Evolutionary conservation across 2,113 vertebrate genomes (phyloP), one percentile per base, ranked within the genome.

Genomic region (Epinephelus moara): DNA sequence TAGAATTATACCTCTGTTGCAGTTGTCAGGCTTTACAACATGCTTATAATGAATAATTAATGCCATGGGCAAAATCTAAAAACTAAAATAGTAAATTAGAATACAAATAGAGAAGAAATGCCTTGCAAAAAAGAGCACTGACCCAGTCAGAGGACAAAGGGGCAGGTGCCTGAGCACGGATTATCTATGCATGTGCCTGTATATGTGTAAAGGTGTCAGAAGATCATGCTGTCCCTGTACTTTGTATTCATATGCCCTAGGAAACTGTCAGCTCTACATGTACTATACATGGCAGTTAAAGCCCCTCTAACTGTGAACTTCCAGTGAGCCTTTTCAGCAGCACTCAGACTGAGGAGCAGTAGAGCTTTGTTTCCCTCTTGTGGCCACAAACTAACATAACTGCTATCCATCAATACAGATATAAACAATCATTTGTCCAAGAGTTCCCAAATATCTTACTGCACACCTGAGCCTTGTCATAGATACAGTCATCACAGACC

Each of bases 361-460:
- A 5, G 83, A 76, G 78, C 60, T 79, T 49, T 64, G 70, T 56
- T 80, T 4, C 85, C 91, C 91, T 90, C 91, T 89, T 23, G 79
- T 85, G 91, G 88, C 27, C 63, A 66, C 2, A 73, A 8, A 9
- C 45, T 1, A n/a, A 59, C 45, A 82, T 23, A 37, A 62, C 67
- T 25, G 19, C 47, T n/a, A 45, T 42, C 8, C 14, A 27, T 13
- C 9, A 3, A n/a, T 21, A 21, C 59, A 70, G 19, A 72, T 2
- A 13, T 8, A 21, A 40, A 53, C 30, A 23, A 40, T 4, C n/a
- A 10, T 12, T 53, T 37, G 25, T 1, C 11, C 3, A 52, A 6
- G 68, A 6, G 50, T 14, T 40, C 37, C 25, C 0, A 23, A 21
- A 19, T 74, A 49, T 8, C 18, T 59, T 17, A 59, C 6, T 8